A percentile compares a stretch with the other conserved stretches of the same genome.
phyloP scores from a whole-genome alignment of 2,797 vertebrate genomes.

The Coregonus ussuriensis region DNA sequence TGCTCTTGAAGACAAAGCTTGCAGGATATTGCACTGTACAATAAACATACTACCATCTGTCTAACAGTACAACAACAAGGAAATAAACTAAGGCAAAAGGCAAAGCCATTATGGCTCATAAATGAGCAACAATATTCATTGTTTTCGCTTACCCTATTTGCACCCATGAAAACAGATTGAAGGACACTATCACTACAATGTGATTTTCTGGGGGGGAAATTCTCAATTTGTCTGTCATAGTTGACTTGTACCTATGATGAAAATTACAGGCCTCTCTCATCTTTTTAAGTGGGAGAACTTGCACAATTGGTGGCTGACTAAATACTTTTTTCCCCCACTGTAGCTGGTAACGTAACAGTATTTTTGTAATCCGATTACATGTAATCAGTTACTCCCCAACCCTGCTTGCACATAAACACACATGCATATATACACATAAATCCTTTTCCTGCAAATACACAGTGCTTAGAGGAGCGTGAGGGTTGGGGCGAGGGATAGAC shows the following conservation, averaged over 20 bases:
- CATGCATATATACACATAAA: constrained; percentile 29
- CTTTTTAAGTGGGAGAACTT: no score
- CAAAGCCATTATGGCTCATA: neutral
- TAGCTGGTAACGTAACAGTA: no score
- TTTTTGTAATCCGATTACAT: no score
- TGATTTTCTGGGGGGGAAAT: no score
- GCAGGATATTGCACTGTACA: neutral
- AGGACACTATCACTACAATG: neutral
- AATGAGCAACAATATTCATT: neutral
- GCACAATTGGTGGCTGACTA: no score
- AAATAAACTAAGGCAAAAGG: neutral
- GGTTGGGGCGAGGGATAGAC: constrained; percentile 62
- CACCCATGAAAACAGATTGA: constrained; percentile 54
- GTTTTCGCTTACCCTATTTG: constrained; percentile 57
- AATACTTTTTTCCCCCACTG: no score
- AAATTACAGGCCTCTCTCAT: no score
- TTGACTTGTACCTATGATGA: no score
- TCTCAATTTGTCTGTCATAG: no score
- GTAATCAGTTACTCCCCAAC: no score
- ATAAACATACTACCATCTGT: neutral
- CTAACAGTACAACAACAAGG: neutral
- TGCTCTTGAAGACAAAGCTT: neutral
- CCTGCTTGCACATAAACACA: constrained; percentile 45
- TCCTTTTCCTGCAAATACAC: constrained; percentile 20
- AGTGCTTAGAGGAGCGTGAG: constrained; percentile 54